These are phyloP conservation scores for Staurois parvus DNA, from an alignment of 2,797 vertebrate species.

Conservation along the genomic window DNA sequence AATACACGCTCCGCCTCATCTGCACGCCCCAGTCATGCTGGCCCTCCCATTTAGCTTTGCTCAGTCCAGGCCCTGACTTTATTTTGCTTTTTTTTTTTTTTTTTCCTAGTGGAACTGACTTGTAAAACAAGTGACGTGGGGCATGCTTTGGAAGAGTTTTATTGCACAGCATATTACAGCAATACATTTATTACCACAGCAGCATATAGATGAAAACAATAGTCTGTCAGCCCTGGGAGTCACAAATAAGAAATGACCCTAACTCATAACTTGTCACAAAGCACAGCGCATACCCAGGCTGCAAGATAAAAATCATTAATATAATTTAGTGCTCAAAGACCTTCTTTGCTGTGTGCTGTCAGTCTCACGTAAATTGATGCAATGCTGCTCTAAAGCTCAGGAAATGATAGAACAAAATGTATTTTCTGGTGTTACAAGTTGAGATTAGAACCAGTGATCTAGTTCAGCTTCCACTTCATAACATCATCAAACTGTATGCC, in stretches of 20 bases:
- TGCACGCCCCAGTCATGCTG: too few relatives aligned
- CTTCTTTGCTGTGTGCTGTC: constrained; percentile 11
- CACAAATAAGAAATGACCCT: constrained; percentile 9
- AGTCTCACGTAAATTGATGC: constrained; percentile 37
- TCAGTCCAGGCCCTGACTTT: too few relatives aligned
- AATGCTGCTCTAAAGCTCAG: constrained; percentile 40
- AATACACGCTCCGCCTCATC: too few relatives aligned
- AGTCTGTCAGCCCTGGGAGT: neutral
- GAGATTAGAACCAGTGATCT: constrained; percentile 56
- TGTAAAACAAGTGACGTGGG: neutral
- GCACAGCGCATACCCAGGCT: constrained; percentile 10
- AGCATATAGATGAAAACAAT: constrained; percentile 23
- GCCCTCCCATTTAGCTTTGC: too few relatives aligned
- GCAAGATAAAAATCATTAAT: constrained; percentile 50
- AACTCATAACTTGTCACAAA: constrained; percentile 29
- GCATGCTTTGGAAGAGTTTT: neutral
- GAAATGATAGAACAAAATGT: constrained; percentile 52
- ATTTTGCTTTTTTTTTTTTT: neutral
- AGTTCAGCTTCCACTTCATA: constrained; percentile 55
- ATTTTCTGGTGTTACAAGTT: constrained; percentile 38
- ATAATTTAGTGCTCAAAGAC: constrained; percentile 38
- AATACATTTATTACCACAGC: constrained; percentile 24
- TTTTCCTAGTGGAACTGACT: neutral
- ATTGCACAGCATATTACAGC: neutral
- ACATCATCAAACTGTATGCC: constrained; percentile 55